Percentiles rank a stretch among this genome's conserved stretches.
Evolutionary conservation across 2,797 vertebrate genomes (phyloP).

Genomic region (Falco peregrinus): DNA sequence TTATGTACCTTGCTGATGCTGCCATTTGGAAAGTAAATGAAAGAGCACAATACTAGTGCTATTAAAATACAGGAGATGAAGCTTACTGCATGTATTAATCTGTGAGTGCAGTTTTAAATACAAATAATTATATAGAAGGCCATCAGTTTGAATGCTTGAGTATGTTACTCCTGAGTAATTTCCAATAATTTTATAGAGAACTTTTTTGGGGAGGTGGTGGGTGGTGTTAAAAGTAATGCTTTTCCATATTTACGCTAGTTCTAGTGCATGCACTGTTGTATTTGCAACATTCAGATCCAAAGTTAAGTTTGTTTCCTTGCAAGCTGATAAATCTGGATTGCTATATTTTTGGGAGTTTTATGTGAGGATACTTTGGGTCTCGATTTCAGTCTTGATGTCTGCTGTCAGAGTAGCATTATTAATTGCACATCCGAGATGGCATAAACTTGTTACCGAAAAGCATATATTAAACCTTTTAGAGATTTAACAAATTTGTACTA

Average conservation of each 20-base stretch:
- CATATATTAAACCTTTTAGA: not conserved
- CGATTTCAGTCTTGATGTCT: not conserved
- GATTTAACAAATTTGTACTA: not conserved
- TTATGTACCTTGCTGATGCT: not conserved
- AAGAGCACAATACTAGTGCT: not conserved
- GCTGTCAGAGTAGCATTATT: not conserved
- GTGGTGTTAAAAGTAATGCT: not conserved
- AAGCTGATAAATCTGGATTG: not conserved
- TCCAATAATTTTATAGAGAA: not conserved
- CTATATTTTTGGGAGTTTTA: not conserved
- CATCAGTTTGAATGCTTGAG: not conserved
- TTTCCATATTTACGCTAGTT: not conserved
- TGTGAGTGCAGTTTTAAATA: not conserved
- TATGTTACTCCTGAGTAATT: not conserved
- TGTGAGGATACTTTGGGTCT: not conserved
- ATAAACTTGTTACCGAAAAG: not conserved
- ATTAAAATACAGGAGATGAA: not conserved
- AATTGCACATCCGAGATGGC: not conserved
- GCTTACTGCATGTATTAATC: not conserved
- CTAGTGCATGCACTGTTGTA: not conserved
- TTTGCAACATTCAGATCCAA: not conserved
- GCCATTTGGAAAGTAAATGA: not conserved
- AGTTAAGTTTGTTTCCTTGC: not conserved
- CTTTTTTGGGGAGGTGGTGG: not conserved
- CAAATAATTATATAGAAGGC: not conserved